A percentile compares a stretch with the other conserved stretches of the same genome.
Conservation (phyloP, 2,113 vertebrate genomes). For the Plotosus lineatus region DNA sequence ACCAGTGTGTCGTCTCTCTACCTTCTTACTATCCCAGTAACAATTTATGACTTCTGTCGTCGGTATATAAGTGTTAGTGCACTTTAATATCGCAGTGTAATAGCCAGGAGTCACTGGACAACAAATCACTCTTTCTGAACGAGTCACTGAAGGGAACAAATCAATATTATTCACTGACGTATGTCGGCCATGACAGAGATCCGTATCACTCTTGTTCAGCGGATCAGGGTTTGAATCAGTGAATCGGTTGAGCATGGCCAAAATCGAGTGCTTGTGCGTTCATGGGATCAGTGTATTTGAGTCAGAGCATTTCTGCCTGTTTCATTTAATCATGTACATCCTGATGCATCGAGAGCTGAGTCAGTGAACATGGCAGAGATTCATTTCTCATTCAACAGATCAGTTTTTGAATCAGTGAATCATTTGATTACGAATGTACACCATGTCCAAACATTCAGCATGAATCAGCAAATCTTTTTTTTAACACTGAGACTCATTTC, state of each 20-base stretch:
- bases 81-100: too few relatives aligned
- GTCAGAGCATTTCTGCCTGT: not conserved
- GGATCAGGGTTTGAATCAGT: not conserved
- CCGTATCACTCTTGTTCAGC: too few relatives aligned
- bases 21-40: not conserved
- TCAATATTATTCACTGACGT: not conserved
- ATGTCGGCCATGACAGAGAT: not conserved
- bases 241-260: too few relatives aligned
- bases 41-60: not conserved
- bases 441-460: too few relatives aligned
- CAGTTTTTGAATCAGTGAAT: not conserved
- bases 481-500: too few relatives aligned
- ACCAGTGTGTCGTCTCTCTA: not conserved
- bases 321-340: not conserved
- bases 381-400: too few relatives aligned
- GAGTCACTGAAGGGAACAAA: not conserved
- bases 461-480: too few relatives aligned
- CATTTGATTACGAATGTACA: not conserved
- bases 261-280: too few relatives aligned
- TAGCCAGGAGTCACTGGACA: not conserved
- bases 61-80: not conserved
- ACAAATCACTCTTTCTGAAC: not conserved
- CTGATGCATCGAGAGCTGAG: too few relatives aligned
- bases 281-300: too few relatives aligned
- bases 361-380: too few relatives aligned